A percentile compares a stretch with the other conserved stretches of the same genome.
Evolutionary conservation across 2,888 invertebrate species (phyloP).

Genomic region (Orgyia antiqua): DNA sequence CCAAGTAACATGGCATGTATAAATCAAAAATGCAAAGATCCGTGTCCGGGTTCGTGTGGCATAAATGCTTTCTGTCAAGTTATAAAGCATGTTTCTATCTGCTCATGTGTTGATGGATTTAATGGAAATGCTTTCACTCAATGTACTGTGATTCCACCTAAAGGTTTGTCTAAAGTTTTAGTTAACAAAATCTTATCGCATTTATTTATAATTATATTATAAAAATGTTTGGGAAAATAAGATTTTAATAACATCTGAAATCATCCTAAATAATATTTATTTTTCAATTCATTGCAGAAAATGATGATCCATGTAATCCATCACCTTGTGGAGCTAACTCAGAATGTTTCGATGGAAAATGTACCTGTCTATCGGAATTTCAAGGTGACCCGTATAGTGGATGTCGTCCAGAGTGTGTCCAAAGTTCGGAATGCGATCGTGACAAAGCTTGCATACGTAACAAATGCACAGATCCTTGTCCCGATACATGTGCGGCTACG

Average conservation of each 20-base stretch:
- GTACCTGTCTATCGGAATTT: constrained; percentile 84
- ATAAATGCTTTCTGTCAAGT: constrained; percentile 77
- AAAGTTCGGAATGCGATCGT: constrained; percentile 84
- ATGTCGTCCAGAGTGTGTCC: constrained; percentile 88
- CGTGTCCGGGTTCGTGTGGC: constrained; percentile 85
- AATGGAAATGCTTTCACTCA: constrained; percentile 82
- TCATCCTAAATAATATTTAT: too few species aligned
- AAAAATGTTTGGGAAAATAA: too few species aligned
- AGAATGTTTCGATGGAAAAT: constrained; percentile 81
- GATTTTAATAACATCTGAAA: too few species aligned
- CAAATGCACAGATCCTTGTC: constrained; percentile 88
- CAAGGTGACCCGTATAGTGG: constrained; percentile 86
- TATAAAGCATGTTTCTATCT: constrained; percentile 80
- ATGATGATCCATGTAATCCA: constrained; percentile 80
- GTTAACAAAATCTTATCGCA: neutral
- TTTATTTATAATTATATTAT: too few species aligned
- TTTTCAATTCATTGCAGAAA: constrained; percentile 25
- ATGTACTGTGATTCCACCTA: constrained; percentile 54
- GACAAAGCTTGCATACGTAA: constrained; percentile 84
- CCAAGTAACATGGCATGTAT: constrained; percentile 81
- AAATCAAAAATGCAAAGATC: constrained; percentile 81
- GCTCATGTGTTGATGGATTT: constrained; percentile 77
- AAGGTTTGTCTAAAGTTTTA: constrained; percentile 35
- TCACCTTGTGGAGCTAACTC: constrained; percentile 86
- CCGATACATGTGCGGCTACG: constrained; percentile 86